Evolutionary conservation across 2,888 invertebrate genomes (phyloP), one percentile per base, ranked within the genome.

Genomic region (Eristalis intricaria): DNA sequence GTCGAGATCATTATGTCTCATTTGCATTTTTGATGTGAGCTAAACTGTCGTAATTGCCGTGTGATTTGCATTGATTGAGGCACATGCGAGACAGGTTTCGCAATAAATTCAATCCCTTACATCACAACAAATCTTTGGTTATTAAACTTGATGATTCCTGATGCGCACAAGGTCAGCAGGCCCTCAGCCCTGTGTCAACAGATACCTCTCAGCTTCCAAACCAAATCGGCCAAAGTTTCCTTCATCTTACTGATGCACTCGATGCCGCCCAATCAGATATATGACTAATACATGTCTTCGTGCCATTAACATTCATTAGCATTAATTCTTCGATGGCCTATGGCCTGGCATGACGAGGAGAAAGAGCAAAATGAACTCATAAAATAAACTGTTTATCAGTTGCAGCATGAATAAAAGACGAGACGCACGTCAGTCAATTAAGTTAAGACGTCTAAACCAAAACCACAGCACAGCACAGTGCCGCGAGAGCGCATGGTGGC

Each of bases 371-470:
- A 19, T 8, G 50, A 50, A 50, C 38, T 35, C 38, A 58, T 60
- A 26, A 70, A 32, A 70, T 60, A 5, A 32, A 61, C n/a, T 71
- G 23, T 61, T 26, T 61, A 69, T 23, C 23, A 4, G 10, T 35
- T 22, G 13, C 40, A 50, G 11, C 68, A 32, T 50, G 19, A 68
- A 68, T 68, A 50, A 68, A 50, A 68, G 32, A 50, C 26, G 64
- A 68, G 32, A 50, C 26, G 64, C 50, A 63, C 43, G 50, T 63
- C 63, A 23, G 43, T 63, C 43, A 50, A 35, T 73, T 63, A 50
- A 32, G 29, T 50, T 29, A 50, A 50, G 32, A 73, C 40, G 50
- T 8, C 23, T 19, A 29, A 64, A 50, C 23, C 22, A 73, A 73
- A 73, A 32, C 50, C 35, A 56, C 50, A 64, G 4, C 56, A 19